These are phyloP conservation scores for Chondrosia reniformis DNA, from an alignment of 37 sponge, comb jelly and placozoan genomes.

Conservation along the genomic window DNA sequence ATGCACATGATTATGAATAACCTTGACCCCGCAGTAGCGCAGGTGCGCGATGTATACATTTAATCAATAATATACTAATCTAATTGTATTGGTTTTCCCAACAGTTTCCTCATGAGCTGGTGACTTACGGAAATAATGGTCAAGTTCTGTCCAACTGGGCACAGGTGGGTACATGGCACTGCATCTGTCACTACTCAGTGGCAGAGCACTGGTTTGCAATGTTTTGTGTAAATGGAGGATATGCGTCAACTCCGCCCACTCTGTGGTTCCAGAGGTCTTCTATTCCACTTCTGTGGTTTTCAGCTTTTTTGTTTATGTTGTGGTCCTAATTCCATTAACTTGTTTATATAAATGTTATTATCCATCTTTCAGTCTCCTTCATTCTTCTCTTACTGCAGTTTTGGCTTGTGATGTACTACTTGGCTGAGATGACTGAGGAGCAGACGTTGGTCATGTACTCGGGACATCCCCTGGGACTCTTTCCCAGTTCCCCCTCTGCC, in stretches of 20 bases:
- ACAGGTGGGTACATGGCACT: conserved; percentile 32
- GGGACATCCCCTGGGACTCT: conserved; percentile 96
- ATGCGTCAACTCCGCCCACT: too few relatives aligned
- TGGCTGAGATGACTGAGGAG: conserved; percentile 83
- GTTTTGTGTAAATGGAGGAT: neutral
- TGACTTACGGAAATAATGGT: conserved; percentile 98
- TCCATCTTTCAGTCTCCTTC: neutral
- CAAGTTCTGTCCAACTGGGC: conserved; percentile 99
- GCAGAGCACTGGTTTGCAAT: neutral
- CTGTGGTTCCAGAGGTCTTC: neutral
- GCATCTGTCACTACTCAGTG: too few relatives aligned
- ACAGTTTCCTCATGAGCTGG: conserved; percentile 93
- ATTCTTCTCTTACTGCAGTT: conserved; percentile 46
- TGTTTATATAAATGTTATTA: neutral
- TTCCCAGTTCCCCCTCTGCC: conserved; percentile 74
- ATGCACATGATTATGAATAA: conserved; percentile 99
- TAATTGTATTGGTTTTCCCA: neutral
- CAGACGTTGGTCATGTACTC: conserved; percentile 97
- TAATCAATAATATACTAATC: neutral
- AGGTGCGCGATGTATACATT: conserved; percentile 31
- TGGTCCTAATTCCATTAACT: neutral
- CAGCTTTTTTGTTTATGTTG: neutral
- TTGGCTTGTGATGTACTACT: conserved; percentile 91
- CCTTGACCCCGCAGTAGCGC: conserved; percentile 88
- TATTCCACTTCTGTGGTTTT: neutral